Conservation (phyloP, 2,888 invertebrate species). For the Spodoptera exigua region DNA sequence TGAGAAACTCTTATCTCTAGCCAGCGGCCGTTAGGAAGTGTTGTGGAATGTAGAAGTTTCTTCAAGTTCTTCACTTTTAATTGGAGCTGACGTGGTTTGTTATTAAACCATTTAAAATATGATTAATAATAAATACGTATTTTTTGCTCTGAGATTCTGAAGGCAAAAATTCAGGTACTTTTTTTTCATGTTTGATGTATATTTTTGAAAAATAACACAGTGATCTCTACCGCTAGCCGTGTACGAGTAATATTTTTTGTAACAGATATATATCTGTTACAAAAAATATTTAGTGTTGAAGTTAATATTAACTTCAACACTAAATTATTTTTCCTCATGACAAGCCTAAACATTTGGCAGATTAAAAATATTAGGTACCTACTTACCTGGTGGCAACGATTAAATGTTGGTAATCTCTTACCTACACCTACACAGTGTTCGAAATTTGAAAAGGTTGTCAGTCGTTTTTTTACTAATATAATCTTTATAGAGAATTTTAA, state of each 20-base stretch:
- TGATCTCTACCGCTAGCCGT: no score
- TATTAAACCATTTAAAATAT: not conserved
- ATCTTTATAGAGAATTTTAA: no score
- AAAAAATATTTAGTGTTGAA: no score
- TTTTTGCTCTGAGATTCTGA: not conserved
- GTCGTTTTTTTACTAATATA: no score
- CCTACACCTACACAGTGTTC: not conserved
- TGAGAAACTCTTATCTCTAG: conserved; percentile 70
- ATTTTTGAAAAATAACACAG: not conserved
- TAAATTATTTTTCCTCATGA: not conserved
- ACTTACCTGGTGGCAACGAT: conserved; percentile 5
- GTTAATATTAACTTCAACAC: no score
- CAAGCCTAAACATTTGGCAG: conserved; percentile 25
- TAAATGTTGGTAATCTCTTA: conserved; percentile 4
- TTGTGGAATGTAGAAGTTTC: conserved; percentile 61
- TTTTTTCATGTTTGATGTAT: not conserved
- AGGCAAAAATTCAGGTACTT: not conserved
- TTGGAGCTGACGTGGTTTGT: not conserved
- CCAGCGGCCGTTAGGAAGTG: conserved; percentile 70
- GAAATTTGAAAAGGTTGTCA: conserved; percentile 21
- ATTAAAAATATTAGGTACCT: conserved; percentile 5
- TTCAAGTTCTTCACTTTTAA: conserved; percentile 28
- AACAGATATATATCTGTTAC: no score
- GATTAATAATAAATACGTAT: no score
- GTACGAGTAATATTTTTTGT: no score